A percentile compares a stretch with the other conserved stretches of the same genome.
phyloP scores from a whole-genome alignment of 2,113 vertebrate species.

The Atlantisia rogersi region DNA sequence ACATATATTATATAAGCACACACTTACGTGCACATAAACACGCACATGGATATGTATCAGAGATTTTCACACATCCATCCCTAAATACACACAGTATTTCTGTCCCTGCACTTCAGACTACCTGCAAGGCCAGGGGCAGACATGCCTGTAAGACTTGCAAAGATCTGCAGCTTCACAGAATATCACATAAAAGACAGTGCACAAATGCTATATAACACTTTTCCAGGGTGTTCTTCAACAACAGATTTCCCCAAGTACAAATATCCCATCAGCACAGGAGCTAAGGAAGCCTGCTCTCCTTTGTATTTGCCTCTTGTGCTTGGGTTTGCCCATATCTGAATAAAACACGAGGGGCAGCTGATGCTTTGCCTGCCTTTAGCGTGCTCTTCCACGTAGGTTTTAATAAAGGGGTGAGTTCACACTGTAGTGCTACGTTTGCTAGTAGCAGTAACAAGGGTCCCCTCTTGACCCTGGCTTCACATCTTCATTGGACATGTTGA shows the following conservation, averaged over 20 bases:
- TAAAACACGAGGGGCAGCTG: background rate
- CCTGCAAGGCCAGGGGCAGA: background rate
- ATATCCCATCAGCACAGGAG: background rate
- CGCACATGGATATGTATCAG: background rate
- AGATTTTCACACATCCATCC: background rate
- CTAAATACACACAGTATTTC: fast-evolving
- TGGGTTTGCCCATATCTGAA: background rate
- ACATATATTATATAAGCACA: background rate
- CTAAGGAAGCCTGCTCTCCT: background rate
- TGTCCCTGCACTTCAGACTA: background rate
- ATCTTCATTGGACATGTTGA: background rate
- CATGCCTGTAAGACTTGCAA: background rate
- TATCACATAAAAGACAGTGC: background rate
- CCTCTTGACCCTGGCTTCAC: background rate
- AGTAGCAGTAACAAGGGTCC: background rate
- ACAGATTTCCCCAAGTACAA: background rate
- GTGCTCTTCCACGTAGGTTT: background rate
- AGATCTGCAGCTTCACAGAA: background rate
- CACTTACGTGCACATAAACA: background rate
- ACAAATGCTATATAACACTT: background rate
- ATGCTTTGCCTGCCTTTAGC: background rate
- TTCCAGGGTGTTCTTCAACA: background rate
- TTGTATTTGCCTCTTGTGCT: background rate
- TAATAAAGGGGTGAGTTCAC: background rate
- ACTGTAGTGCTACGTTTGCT: fast-evolving